Conservation (phyloP, 2,113 vertebrate genomes). For the Bubo scandiacus region DNA sequence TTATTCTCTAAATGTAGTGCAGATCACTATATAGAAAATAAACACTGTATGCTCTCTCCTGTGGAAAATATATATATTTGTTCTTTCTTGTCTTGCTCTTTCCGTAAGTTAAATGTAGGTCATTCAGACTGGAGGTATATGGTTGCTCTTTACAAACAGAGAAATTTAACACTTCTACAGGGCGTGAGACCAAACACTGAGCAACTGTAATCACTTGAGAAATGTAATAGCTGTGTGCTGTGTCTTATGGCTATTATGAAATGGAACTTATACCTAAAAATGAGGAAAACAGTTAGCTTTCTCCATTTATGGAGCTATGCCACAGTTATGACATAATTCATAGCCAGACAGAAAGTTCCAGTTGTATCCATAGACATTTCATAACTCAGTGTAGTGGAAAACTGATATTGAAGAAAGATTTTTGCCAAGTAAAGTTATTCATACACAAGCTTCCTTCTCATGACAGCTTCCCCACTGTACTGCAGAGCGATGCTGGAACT, state of each 20-base stretch:
- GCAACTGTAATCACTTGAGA: constrained; percentile 63
- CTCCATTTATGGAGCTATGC: constrained; percentile 68
- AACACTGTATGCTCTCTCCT: neutral
- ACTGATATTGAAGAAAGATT: constrained; percentile 61
- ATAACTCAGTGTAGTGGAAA: constrained; percentile 68
- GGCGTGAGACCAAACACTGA: constrained; percentile 56
- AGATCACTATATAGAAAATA: constrained; percentile 38
- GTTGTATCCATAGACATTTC: constrained; percentile 67
- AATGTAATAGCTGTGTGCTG: constrained; percentile 62
- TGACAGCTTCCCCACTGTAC: constrained; percentile 51
- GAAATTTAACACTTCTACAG: constrained; percentile 58
- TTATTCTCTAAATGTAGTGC: constrained; percentile 31
- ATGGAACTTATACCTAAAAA: constrained; percentile 69
- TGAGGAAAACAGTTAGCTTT: constrained; percentile 72
- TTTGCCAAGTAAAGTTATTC: constrained; percentile 70
- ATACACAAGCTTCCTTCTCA: constrained; percentile 61
- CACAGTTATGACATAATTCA: constrained; percentile 69
- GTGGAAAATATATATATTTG: constrained; percentile 43
- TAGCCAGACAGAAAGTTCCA: constrained; percentile 67
- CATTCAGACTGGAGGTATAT: constrained; percentile 29
- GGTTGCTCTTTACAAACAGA: constrained; percentile 6
- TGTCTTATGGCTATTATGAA: constrained; percentile 62
- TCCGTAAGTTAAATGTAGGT: constrained; percentile 49
- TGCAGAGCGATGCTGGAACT: neutral
- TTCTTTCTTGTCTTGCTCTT: constrained; percentile 46